Percentiles rank a stretch among this genome's conserved stretches.
phyloP scores from a whole-genome alignment of 2,888 invertebrate species.

The Morpho helenor region DNA sequence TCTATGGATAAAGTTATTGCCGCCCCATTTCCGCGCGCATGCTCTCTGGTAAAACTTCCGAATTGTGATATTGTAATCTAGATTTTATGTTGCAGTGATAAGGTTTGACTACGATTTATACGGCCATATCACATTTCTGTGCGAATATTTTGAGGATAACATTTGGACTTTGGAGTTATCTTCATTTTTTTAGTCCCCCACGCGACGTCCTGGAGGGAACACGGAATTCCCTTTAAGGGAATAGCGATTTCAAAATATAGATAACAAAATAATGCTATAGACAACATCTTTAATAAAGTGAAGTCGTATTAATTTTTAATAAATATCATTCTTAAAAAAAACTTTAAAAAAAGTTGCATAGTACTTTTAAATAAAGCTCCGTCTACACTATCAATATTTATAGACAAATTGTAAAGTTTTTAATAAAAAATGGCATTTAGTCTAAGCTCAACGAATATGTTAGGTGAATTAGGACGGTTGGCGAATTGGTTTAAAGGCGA shows the following conservation, averaged over 20 bases:
- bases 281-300: neutral
- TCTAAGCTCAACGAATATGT: conserved; percentile 61
- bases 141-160: conserved; percentile 21
- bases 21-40: conserved; percentile 50
- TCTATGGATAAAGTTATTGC: conserved; percentile 13
- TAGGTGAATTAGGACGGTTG: conserved; percentile 64
- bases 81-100: conserved; percentile 30
- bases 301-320: neutral
- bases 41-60: conserved; percentile 43
- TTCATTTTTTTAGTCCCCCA: conserved; percentile 45
- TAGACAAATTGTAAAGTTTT: neutral
- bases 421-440: conserved; percentile 56
- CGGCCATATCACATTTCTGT: conserved; percentile 21
- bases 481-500: conserved; percentile 70
- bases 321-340: no score
- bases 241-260: conserved; percentile 11
- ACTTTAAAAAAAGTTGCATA: neutral
- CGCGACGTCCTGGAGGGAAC: conserved; percentile 31
- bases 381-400: neutral
- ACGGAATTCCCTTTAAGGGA: conserved; percentile 27
- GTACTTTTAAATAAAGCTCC: neutral
- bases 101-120: conserved; percentile 2
- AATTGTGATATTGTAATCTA: conserved; percentile 35
- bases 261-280: no score
- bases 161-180: conserved; percentile 11